Evolutionary conservation across 2,113 vertebrate genomes (phyloP).

Genomic region (Neotoma lepida): DNA sequence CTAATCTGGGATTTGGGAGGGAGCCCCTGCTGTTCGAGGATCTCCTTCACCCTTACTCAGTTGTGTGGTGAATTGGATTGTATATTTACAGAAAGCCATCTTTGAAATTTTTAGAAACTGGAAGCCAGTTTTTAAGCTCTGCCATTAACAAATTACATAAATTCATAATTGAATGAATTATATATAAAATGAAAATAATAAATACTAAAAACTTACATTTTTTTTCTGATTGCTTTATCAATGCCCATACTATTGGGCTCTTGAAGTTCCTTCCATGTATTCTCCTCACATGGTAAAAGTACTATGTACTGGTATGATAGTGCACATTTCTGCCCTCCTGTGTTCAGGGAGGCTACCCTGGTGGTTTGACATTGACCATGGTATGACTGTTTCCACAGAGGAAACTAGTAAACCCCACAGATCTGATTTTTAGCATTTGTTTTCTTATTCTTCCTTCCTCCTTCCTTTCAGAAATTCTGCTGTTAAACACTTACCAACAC

Average conservation of each 20-base stretch:
- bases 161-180: background rate
- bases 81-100: background rate
- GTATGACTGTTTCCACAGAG: background rate
- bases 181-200: background rate
- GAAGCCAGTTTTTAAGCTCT: background rate
- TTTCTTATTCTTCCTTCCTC: background rate
- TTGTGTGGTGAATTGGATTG: background rate
- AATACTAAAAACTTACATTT: background rate
- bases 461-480: background rate
- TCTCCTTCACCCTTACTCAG: background rate
- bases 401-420: background rate
- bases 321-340: background rate
- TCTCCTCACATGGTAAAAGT: background rate
- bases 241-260: background rate
- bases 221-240: background rate
- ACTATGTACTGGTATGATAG: background rate
- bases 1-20: too few relatives aligned
- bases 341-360: background rate
- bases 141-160: background rate
- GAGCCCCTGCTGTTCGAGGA: too few relatives aligned
- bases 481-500: conserved; percentile 12
- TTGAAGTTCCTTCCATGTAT: background rate
- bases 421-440: background rate
- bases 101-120: background rate
- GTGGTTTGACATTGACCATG: background rate